phyloP scores from a whole-genome alignment of 1,140 invertebrate species.

The Oreohelix idahoensis region DNA sequence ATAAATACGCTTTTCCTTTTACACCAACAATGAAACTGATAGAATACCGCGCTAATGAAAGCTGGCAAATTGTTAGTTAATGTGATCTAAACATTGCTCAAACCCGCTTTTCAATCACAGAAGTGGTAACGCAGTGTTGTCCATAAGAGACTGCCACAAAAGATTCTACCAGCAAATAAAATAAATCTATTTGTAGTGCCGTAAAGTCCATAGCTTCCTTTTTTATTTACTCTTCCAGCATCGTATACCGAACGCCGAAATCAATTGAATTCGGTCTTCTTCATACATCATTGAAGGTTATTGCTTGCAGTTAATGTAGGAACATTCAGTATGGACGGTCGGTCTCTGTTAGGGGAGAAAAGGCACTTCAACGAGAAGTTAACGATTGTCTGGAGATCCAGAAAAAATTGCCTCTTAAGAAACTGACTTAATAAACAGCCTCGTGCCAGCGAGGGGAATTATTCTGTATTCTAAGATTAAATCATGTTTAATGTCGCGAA shows the following conservation, averaged over 20 bases:
- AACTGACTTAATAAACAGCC: background rate
- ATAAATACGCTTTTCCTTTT: too few relatives aligned
- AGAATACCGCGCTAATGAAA: background rate
- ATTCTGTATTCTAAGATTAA: background rate
- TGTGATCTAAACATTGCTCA: background rate
- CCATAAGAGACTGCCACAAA: background rate
- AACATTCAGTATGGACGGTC: background rate
- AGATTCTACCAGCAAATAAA: background rate
- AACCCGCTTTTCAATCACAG: background rate
- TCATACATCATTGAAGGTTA: background rate
- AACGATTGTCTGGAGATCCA: conserved; percentile 13
- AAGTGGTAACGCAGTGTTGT: background rate
- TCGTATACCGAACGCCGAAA: background rate
- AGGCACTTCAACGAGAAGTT: conserved; percentile 1
- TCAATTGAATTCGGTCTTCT: background rate
- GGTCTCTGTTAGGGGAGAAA: background rate
- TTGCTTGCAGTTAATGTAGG: background rate
- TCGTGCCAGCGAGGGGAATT: background rate
- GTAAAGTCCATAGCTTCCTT: background rate
- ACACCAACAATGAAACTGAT: background rate
- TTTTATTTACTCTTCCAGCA: background rate
- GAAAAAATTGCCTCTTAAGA: background rate
- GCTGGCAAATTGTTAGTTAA: background rate
- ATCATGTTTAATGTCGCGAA: background rate
- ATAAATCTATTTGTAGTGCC: background rate